Base-by-base conservation (phyloP, 2,113 vertebrate genomes). In the Macroglossus sobrinus region DNA sequence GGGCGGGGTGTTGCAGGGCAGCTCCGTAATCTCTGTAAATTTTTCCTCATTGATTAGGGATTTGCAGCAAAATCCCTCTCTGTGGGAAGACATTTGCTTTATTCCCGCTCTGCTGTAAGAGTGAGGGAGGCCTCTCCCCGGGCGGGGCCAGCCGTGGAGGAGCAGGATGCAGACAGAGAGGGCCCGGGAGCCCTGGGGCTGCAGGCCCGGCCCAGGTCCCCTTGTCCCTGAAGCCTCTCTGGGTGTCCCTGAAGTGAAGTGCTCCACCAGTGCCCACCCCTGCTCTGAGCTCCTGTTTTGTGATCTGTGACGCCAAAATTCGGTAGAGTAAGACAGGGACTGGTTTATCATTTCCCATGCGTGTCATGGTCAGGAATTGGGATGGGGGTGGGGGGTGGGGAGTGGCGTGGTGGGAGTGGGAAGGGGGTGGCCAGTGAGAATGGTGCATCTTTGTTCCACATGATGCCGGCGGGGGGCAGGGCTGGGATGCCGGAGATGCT, bases 1-100 rank as follows among this genome's bases (percentile, higher is more conserved):
- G n/a, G n/a, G n/a, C n/a, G 74, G 4, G 1, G 63, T 76, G 59
- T 24, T 8, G 93, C 24, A 76, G 59, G 63, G 82, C 97, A 96
- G 76, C 90, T 95, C 8, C 50, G 89, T 97, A 97, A 98, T 98
- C 97, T 96, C 95, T 97, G 97, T 86, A 95, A 97, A 97, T 97
- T 97, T 97, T 88, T 86, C 93, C 81, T 64, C 92, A 97, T 98
- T 30, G 94, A 98, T 97, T 88, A 95, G 4, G 57, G 98, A 95
- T 98, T 98, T 97, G 68, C n/a, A 50, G 95, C 68, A 82, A 86
- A 97, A 96, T 96, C 98, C 75, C 95, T 97, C 0, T 0, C 94
- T 94, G 50, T 24, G 85, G 97, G 1, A 15, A 94, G 22, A 30
- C 95, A 91, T 43, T 93, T 94, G 91, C 95, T 97, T 95, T 95